Conservation (phyloP, 2,797 vertebrate genomes). For the Oreortyx pictus region DNA sequence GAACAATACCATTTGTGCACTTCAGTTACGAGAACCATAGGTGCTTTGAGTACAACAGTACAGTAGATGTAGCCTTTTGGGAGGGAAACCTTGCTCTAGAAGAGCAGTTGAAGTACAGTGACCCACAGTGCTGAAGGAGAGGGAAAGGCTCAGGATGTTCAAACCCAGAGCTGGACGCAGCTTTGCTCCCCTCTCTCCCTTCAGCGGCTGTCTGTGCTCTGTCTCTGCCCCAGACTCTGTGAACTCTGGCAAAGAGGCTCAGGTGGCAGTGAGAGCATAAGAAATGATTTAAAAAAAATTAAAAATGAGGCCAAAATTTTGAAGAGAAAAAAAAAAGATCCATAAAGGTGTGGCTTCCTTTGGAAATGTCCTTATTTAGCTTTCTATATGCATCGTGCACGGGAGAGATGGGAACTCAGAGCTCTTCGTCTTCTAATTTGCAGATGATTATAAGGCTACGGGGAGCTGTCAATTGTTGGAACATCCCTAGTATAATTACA, state of each 20-base stretch:
- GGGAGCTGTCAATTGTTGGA: constrained; percentile 56
- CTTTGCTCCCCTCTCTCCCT: not conserved
- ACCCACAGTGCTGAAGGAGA: not conserved
- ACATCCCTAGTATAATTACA: constrained; percentile 35
- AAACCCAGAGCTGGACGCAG: not conserved
- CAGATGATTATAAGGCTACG: constrained; percentile 25
- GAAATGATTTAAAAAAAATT: not conserved
- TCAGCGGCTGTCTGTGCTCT: not conserved
- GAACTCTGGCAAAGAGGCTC: not conserved
- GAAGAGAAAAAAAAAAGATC: not conserved
- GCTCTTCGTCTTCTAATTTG: constrained; percentile 41
- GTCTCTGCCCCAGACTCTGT: not conserved
- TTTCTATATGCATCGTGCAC: not conserved
- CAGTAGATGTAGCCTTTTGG: not conserved
- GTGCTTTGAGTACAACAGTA: not conserved
- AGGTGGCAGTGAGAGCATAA: not conserved
- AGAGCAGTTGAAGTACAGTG: not conserved
- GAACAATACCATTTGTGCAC: not conserved
- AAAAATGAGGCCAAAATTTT: not conserved
- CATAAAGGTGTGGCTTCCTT: not conserved
- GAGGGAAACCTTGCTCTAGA: not conserved
- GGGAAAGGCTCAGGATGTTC: not conserved
- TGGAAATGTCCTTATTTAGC: not conserved
- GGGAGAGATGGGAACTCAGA: not conserved
- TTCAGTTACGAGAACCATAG: not conserved